Evolutionary conservation across 2,797 vertebrate genomes (phyloP), one percentile per base, ranked within the genome.

Genomic region (Vultur gryphus): DNA sequence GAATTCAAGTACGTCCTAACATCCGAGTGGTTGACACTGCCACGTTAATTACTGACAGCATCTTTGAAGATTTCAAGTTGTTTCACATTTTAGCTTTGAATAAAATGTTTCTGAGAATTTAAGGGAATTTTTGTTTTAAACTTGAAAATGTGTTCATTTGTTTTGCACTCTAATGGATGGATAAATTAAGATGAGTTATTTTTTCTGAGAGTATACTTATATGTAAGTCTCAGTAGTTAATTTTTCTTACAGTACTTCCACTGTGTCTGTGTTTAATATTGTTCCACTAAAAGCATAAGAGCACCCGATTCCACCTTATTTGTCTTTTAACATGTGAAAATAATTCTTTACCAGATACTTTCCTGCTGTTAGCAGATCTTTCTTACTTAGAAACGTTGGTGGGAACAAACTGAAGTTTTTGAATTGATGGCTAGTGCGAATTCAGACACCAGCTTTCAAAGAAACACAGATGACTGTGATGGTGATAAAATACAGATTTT

Each of bases 1-100:
- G 64, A 43, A 23, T 55, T 87, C 19, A 26, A 35, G 19, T 62
- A 10, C 0, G 0, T 26, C 10, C 10, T 37, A 18, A 55, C 0
- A 2, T 71, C 54, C 11, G 9, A 11, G 16, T 24, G 12, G 5
- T 57, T 58, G 58, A 28, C 10, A 2, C 35, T 78, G 20, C 23
- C 16, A 11, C 23, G 18, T 10, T 59, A 69, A 15, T 51, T 76
- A 55, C 39, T 69, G 55, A 35, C 15, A 77, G 29, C 7, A 11
- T 31, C n/a, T 89, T 73, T 55, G 23, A 64, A 26, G 41, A 11
- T 37, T 70, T 66, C 16, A 77, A 24, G 25, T 35, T 66, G 12
- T 83, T 93, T 80, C 41, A 33, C 3, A 2, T 77, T 91, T 87
- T 62, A 69, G 10, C 18, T 86, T 93, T 61, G 65, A 91, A 31